Percentiles rank a stretch among this genome's conserved stretches.
These are phyloP conservation scores for Drosophila yakuba DNA, from an alignment of 1,140 invertebrate genomes.

Conservation along the genomic window DNA sequence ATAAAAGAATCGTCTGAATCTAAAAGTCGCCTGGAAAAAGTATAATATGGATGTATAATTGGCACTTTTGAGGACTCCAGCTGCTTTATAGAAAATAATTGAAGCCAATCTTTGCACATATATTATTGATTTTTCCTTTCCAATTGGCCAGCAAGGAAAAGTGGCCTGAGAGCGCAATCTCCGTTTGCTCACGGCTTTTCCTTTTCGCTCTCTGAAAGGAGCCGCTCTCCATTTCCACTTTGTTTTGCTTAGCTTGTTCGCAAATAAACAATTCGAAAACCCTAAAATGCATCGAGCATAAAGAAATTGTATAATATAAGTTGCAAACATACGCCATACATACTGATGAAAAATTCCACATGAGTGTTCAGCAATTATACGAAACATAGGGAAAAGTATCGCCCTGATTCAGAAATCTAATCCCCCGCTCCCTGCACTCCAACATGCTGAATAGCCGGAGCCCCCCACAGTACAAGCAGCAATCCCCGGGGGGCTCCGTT, in stretches of 20 bases:
- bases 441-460: slow-evolving; percentile 73
- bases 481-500: slow-evolving; percentile 71
- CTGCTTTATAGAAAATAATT: neutral
- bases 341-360: neutral
- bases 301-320: slow-evolving; percentile 5
- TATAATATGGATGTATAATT: neutral
- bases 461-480: slow-evolving; percentile 73
- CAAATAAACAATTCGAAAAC: slow-evolving; percentile 23
- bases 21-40: neutral
- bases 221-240: slow-evolving; percentile 42
- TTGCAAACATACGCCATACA: slow-evolving; percentile 9
- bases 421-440: slow-evolving; percentile 45
- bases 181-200: slow-evolving; percentile 13
- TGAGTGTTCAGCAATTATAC: slow-evolving; percentile 27
- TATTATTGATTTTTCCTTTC: slow-evolving; percentile 77
- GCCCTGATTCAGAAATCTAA: slow-evolving; percentile 34
- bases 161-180: slow-evolving; percentile 35
- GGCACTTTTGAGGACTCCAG: neutral
- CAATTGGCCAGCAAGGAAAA: slow-evolving; percentile 62
- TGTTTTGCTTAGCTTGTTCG: slow-evolving; percentile 70
- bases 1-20: neutral
- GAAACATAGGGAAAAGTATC: neutral
- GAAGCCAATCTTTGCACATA: slow-evolving; percentile 19
- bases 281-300: neutral
- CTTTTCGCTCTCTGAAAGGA: slow-evolving; percentile 8